phyloP scores from a whole-genome alignment of 2,113 vertebrate species.

The Marmota flaviventris region DNA sequence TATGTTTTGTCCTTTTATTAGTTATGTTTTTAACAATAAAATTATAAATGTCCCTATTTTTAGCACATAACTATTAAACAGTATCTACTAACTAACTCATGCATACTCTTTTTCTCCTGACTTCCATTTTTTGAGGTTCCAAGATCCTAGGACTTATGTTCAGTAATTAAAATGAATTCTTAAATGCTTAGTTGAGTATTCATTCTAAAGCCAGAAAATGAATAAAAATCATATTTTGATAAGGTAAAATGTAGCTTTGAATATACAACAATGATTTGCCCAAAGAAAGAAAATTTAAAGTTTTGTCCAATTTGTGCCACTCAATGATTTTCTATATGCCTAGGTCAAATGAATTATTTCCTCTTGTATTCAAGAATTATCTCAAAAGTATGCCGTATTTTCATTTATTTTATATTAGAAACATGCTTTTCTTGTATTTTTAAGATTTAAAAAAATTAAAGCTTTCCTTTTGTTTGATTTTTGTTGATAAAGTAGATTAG shows the following conservation, averaged over 20 bases:
- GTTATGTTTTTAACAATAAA: slow-evolving; percentile 45
- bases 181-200: neutral
- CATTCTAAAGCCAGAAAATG: neutral
- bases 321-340: neutral
- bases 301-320: neutral
- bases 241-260: neutral
- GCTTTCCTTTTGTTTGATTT: neutral
- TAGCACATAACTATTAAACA: neutral
- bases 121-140: neutral
- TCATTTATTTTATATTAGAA: neutral
- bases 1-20: neutral
- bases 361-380: neutral
- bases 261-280: neutral
- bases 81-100: neutral
- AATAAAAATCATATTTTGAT: neutral
- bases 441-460: neutral
- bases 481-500: neutral
- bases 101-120: neutral
- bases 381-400: neutral
- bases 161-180: neutral
- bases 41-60: slow-evolving; percentile 68
- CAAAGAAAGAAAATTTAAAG: neutral
- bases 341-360: neutral
- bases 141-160: neutral
- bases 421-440: neutral